A percentile compares a stretch with the other conserved stretches of the same genome.
These are phyloP conservation scores for Cecidostiba fungosa DNA, from an alignment of 2,888 invertebrate genomes.

Conservation along the genomic window DNA sequence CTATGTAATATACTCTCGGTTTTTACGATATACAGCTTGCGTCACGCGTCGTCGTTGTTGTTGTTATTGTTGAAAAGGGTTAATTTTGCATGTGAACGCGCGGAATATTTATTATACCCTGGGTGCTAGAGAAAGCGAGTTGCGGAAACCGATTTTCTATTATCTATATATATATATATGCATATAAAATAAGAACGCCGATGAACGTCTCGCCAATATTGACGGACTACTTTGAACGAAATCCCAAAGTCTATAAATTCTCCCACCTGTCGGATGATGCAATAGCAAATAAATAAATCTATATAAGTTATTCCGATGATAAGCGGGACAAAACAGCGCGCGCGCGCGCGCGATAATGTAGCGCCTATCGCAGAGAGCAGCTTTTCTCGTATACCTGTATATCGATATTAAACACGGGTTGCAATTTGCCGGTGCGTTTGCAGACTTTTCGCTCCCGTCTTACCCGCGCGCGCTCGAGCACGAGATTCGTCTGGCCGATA, in stretches of 20 bases:
- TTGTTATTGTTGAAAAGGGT: not conserved
- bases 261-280: not conserved
- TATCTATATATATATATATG: not conserved
- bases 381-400: no score
- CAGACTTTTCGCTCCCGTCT: not conserved
- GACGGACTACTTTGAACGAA: not conserved
- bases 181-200: not conserved
- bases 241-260: not conserved
- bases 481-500: not conserved
- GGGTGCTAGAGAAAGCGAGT: not conserved
- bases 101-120: not conserved
- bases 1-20: not conserved
- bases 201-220: not conserved
- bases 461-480: not conserved
- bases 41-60: not conserved
- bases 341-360: slow-evolving; percentile 4
- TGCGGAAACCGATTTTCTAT: not conserved
- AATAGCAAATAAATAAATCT: not conserved
- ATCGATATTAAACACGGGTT: not conserved
- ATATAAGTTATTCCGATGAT: not conserved
- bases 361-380: slow-evolving; percentile 2
- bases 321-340: not conserved
- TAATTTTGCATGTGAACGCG: slow-evolving; percentile 21
- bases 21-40: not conserved
- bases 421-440: not conserved